Percentiles rank a stretch among this genome's conserved stretches.
phyloP scores from a whole-genome alignment of 2,113 vertebrate species.

The Psittacus erithacus region DNA sequence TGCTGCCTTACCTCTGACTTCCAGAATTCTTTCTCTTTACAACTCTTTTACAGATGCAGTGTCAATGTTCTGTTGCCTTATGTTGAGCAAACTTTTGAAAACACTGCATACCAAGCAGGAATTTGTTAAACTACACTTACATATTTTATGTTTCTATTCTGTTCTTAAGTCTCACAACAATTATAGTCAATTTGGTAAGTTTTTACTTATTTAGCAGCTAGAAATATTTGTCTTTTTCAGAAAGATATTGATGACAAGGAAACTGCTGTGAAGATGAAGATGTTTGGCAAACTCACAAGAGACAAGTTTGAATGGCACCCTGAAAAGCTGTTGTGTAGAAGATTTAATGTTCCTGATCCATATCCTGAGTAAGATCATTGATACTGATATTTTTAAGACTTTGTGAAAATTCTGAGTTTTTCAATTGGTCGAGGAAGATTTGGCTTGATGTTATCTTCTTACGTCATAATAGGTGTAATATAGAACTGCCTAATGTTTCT shows the following conservation, averaged over 20 bases:
- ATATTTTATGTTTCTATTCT: background rate
- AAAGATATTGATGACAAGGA: constrained; percentile 84
- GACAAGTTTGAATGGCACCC: constrained; percentile 94
- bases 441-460: background rate
- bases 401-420: background rate
- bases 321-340: constrained; percentile 91
- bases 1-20: background rate
- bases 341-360: constrained; percentile 94
- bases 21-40: background rate
- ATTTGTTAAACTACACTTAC: background rate
- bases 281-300: constrained; percentile 94
- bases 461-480: background rate
- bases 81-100: background rate
- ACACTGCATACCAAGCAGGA: background rate
- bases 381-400: background rate
- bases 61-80: background rate
- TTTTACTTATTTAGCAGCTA: background rate
- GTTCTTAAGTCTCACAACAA: background rate
- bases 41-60: background rate
- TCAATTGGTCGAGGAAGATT: background rate
- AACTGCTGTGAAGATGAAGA: constrained; percentile 91
- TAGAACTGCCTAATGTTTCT: background rate
- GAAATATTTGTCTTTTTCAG: constrained; percentile 66
- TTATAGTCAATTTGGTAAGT: background rate
- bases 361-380: constrained; percentile 85